phyloP scores from a whole-genome alignment of 2,797 vertebrate species.

The Pangasius macronema region DNA sequence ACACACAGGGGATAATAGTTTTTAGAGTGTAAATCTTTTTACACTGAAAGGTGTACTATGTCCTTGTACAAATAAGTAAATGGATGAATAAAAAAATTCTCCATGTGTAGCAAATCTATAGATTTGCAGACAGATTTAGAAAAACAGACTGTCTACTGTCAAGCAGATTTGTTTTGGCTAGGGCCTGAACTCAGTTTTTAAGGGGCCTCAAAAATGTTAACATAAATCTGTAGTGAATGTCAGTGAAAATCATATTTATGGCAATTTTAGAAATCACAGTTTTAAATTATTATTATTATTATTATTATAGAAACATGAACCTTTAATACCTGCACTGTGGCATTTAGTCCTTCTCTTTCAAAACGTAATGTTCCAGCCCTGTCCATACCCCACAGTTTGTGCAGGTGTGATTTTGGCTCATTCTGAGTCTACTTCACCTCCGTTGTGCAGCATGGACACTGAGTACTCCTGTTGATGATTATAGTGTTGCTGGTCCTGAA shows the following conservation, averaged over 20 bases:
- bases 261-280: background rate
- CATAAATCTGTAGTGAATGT: background rate
- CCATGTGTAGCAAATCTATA: background rate
- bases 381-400: background rate
- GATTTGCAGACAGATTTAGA: background rate
- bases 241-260: background rate
- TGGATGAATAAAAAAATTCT: background rate
- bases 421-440: background rate
- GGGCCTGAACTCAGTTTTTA: background rate
- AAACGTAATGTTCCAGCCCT: background rate
- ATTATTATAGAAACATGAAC: background rate
- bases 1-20: conserved; percentile 2
- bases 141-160: background rate
- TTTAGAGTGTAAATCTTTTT: background rate
- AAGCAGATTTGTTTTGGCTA: background rate
- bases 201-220: background rate
- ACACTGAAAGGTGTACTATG: background rate
- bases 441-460: background rate
- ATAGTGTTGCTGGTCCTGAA: conserved; percentile 8
- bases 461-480: conserved; percentile 35
- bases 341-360: background rate
- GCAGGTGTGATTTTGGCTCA: conserved; percentile 32
- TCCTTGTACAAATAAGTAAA: no score
- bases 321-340: background rate
- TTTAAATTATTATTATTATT: no score